Evolutionary conservation across 2,797 vertebrate genomes (phyloP).

Genomic region (Tolypeutes matacus): DNA sequence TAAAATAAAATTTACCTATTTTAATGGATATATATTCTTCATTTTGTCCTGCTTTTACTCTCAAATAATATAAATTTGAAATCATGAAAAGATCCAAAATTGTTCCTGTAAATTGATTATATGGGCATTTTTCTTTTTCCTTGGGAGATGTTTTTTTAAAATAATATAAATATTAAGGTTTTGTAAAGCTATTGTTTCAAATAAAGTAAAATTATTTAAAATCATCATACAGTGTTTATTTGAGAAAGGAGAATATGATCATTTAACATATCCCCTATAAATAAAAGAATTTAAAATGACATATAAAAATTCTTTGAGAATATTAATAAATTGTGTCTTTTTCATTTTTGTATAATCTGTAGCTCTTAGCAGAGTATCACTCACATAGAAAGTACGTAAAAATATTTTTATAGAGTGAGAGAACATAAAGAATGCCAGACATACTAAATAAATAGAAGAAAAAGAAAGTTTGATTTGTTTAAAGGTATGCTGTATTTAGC

Average conservation of each 20-base stretch:
- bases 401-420: not conserved
- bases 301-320: not conserved
- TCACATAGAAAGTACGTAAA: not conserved
- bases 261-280: not conserved
- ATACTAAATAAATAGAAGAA: not conserved
- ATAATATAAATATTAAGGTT: no score
- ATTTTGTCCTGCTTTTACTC: no score
- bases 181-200: no score
- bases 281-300: constrained; percentile 23
- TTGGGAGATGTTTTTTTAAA: no score
- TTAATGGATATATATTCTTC: no score
- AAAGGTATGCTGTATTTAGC: not conserved
- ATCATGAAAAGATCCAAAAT: no score
- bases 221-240: no score
- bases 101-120: no score
- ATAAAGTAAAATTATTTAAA: not conserved
- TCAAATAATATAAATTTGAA: no score
- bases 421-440: not conserved
- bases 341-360: not conserved
- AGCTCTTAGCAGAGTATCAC: not conserved
- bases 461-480: not conserved
- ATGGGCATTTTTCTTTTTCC: no score
- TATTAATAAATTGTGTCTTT: not conserved
- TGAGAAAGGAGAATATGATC: not conserved
- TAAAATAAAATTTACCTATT: no score